phyloP scores from a whole-genome alignment of 2,888 invertebrate species.

The Tholera decimalis region DNA sequence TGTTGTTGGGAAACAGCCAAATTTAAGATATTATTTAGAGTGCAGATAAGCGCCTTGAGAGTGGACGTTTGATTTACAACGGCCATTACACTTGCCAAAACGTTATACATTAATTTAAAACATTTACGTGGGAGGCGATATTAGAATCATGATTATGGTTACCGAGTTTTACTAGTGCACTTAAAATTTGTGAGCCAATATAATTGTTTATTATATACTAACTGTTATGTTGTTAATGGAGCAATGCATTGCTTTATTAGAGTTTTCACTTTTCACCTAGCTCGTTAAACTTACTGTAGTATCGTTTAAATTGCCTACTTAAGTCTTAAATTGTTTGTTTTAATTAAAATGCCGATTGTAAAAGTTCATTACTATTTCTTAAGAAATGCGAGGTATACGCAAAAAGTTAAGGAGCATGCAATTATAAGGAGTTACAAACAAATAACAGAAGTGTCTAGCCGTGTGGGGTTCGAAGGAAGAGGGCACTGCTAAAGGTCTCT shows the following conservation, averaged over 20 bases:
- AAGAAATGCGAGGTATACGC: constrained; percentile 15
- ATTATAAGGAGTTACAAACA: constrained; percentile 25
- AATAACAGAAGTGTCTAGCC: constrained; percentile 34
- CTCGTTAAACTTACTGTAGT: constrained; percentile 9
- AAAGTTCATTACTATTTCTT: constrained; percentile 27
- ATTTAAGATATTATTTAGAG: constrained; percentile 45
- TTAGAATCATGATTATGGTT: constrained; percentile 39
- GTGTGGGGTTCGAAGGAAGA: constrained; percentile 46
- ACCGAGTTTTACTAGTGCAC: constrained; percentile 14
- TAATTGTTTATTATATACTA: constrained; percentile 29
- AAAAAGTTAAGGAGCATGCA: constrained; percentile 34
- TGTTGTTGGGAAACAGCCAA: constrained; percentile 54
- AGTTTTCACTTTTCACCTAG: constrained; percentile 11
- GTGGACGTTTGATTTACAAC: constrained; percentile 51
- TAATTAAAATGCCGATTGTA: constrained; percentile 31
- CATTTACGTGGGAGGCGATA: constrained; percentile 54
- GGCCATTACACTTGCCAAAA: constrained; percentile 56
- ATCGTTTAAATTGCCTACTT: constrained; percentile 9
- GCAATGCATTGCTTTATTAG: constrained; percentile 24
- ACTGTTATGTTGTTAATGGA: constrained; percentile 11
- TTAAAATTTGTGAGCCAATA: constrained; percentile 21
- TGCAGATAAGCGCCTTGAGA: constrained; percentile 53
- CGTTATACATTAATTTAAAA: constrained; percentile 42
- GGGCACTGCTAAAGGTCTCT: constrained; percentile 51
- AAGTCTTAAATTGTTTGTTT: constrained; percentile 24